Evolutionary conservation across 2,888 invertebrate genomes (phyloP).

Genomic region (Athalia circularis): DNA sequence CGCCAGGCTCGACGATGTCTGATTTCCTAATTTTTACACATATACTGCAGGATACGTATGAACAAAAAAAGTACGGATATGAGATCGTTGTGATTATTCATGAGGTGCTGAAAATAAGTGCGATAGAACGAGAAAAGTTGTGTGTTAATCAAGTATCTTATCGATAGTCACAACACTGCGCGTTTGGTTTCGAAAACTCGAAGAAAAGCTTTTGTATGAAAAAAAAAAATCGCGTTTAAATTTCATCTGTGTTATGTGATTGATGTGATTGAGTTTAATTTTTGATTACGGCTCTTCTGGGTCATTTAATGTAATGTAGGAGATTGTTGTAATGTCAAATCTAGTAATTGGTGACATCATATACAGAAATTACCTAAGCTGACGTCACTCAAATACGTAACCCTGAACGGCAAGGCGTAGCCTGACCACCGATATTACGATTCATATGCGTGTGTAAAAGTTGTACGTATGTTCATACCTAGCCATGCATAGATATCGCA

Average conservation of each 20-base stretch:
- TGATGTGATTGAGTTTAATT: background rate
- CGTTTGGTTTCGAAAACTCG: no score
- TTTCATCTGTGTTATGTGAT: background rate
- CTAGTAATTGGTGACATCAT: constrained; percentile 63
- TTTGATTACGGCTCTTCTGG: background rate
- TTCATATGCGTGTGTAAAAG: background rate
- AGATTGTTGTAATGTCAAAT: constrained; percentile 33
- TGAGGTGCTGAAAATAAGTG: no score
- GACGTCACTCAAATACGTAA: constrained; percentile 39
- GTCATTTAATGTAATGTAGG: background rate
- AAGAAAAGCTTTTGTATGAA: background rate
- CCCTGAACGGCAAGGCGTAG: constrained; percentile 33
- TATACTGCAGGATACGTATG: no score
- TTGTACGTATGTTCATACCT: no score
- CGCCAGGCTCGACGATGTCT: no score
- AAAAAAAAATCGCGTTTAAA: background rate
- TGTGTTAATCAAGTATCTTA: no score
- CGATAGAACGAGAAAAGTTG: no score
- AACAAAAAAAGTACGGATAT: no score
- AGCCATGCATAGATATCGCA: no score
- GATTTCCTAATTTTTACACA: no score
- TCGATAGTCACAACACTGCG: no score
- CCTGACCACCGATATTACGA: constrained; percentile 15
- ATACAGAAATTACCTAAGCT: constrained; percentile 50
- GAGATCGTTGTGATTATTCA: no score